phyloP scores from a whole-genome alignment of 2,888 invertebrate species.

The Callosobruchus maculatus region DNA sequence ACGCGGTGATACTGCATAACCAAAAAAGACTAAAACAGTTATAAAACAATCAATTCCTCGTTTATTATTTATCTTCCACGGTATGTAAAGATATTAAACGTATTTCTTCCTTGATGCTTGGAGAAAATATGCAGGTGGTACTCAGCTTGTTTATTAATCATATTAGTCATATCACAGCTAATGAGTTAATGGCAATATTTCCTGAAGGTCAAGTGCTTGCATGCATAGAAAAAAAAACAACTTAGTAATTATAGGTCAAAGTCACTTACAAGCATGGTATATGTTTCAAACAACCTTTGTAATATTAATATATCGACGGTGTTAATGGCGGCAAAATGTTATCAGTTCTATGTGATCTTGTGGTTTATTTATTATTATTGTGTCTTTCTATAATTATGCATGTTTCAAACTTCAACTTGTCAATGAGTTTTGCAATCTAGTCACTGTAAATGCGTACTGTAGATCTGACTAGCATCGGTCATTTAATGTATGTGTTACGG shows the following conservation, averaged over 20 bases:
- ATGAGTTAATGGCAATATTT: background rate
- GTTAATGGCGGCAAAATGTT: background rate
- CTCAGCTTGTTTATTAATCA: no score
- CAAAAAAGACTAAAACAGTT: background rate
- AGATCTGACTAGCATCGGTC: no score
- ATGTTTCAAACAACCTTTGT: background rate
- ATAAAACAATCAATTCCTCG: background rate
- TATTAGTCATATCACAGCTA: no score
- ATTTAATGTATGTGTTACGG: no score
- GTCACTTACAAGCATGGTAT: background rate
- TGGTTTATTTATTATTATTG: background rate
- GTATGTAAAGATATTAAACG: background rate
- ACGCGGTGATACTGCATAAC: background rate
- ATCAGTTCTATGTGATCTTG: background rate
- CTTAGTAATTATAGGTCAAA: background rate
- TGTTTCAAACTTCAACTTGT: no score
- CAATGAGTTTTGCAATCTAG: no score
- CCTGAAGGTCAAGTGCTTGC: background rate
- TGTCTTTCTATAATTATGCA: no score
- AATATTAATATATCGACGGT: background rate
- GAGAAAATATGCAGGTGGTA: no score
- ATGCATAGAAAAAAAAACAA: background rate
- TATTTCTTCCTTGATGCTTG: no score
- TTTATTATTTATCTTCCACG: background rate
- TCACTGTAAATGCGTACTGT: no score